Evolutionary conservation across 2,888 invertebrate genomes (phyloP), one percentile per base, ranked within the genome.

Genomic region (Andricus curvator): DNA sequence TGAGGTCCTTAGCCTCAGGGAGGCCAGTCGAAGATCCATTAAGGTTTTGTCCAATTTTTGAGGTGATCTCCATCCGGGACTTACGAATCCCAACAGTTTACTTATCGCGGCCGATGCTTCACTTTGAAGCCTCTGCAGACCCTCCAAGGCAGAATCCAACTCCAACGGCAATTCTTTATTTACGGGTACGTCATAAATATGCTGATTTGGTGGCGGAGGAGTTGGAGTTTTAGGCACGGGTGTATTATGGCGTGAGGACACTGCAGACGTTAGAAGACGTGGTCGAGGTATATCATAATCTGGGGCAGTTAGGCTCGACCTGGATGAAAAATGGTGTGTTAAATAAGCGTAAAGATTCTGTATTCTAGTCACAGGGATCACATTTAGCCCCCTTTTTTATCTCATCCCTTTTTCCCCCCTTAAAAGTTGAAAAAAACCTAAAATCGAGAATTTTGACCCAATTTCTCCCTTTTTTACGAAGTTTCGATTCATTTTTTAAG

Each of bases 51-150:
- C 96, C 82, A 98, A 93, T 89, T 96, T 96, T 44, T 97, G 96
- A 83, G 95, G 95, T 83, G 95, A 95, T 88, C 98, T 95, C 98
- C 98, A 98, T 80, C 96, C 95, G 41, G 97, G 96, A 85, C 95
- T 94, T 82, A 96, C 97, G 92, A 96, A 97, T 78, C 96, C 96
- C 78, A 97, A 94, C 80, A 97, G 93, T 91, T 95, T 95, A n/a
- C 96, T 95, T 83, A 97, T 96, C 60, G 98, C 96, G 78, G 95
- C 95, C 44, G 97, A 96, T 1, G 97, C 96, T 93, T 98, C 98
- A 81, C 94, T 95, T 91, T 97, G 96, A 84, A 96, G 93, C 89
- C 95, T 95, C 85, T 96, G 96, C 85, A 97, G 93, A 78, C 95
- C 95, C 87, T 97, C 96, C 86, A 97, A 93, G 0, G 97, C 97